These are phyloP conservation scores for Orius insidiosus DNA, from an alignment of 1,140 invertebrate species.

Conservation along the genomic window DNA sequence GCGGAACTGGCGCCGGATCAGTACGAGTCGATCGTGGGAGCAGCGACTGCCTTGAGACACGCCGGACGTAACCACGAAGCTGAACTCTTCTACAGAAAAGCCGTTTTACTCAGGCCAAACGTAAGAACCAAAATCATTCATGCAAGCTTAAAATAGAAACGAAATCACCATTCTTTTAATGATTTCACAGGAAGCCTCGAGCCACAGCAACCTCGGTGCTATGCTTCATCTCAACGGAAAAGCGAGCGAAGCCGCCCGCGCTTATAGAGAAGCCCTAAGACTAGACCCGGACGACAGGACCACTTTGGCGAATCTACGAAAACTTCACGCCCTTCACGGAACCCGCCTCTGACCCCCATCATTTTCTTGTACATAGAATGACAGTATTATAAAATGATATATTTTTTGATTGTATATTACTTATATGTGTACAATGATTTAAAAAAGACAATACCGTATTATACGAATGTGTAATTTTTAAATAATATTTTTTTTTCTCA, in stretches of 20 bases:
- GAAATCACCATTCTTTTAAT: slow-evolving; percentile 10
- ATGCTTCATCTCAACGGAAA: slow-evolving; percentile 85
- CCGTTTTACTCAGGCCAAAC: slow-evolving; percentile 44
- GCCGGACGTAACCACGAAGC: slow-evolving; percentile 57
- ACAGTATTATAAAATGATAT: slow-evolving; percentile 11
- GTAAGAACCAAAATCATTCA: too few species aligned
- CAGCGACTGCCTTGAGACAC: slow-evolving; percentile 68
- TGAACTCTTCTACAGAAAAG: slow-evolving; percentile 66
- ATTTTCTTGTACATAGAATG: slow-evolving; percentile 9
- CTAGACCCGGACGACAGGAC: slow-evolving; percentile 71
- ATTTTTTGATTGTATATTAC: slow-evolving; percentile 1
- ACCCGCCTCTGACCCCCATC: slow-evolving; percentile 6
- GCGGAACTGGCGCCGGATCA: slow-evolving; percentile 57
- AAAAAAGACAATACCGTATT: too few species aligned
- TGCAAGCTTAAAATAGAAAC: too few species aligned
- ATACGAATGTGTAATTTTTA: too few species aligned
- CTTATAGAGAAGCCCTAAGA: slow-evolving; percentile 63
- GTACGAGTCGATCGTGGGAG: slow-evolving; percentile 66
- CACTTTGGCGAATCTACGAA: slow-evolving; percentile 72
- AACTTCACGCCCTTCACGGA: slow-evolving; percentile 38
- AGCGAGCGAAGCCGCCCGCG: slow-evolving; percentile 64
- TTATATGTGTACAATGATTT: too few species aligned
- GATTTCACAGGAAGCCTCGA: slow-evolving; percentile 64
- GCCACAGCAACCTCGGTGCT: slow-evolving; percentile 83
- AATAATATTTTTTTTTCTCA: too few species aligned